A percentile compares a stretch with the other conserved stretches of the same genome.
These are phyloP conservation scores for Augochlora pura DNA, from an alignment of 1,140 invertebrate genomes.

Conservation along the genomic window DNA sequence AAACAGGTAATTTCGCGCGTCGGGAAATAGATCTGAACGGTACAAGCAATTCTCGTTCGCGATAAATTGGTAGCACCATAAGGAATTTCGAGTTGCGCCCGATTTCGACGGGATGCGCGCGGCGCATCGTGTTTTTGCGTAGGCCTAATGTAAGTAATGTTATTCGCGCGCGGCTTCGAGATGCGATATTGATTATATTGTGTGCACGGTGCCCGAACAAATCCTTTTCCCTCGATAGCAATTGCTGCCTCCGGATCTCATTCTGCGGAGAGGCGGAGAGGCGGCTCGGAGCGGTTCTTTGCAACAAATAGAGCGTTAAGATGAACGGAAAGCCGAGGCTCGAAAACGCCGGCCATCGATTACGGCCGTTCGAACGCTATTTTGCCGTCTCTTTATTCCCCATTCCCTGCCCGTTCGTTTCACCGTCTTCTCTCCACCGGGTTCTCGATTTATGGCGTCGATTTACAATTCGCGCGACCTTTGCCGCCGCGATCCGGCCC, in stretches of 20 bases:
- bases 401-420: constrained; percentile 11
- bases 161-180: too few relatives aligned
- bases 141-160: too few relatives aligned
- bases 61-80: too few relatives aligned
- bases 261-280: background rate
- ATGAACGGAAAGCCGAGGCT: constrained; percentile 45
- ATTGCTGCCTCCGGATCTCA: background rate
- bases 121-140: background rate
- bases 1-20: too few relatives aligned
- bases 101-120: too few relatives aligned
- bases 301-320: constrained; percentile 65
- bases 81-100: too few relatives aligned
- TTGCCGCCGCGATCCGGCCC: background rate
- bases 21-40: too few relatives aligned
- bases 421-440: background rate
- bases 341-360: constrained; percentile 61
- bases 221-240: background rate
- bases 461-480: constrained; percentile 46
- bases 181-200: too few relatives aligned
- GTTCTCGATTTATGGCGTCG: constrained; percentile 28
- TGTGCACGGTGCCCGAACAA: background rate
- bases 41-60: too few relatives aligned
- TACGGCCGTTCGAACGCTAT: constrained; percentile 31
- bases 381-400: constrained; percentile 1
- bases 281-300: background rate